phyloP scores from a whole-genome alignment of 2,888 invertebrate genomes.

The Girardia tigrina region DNA sequence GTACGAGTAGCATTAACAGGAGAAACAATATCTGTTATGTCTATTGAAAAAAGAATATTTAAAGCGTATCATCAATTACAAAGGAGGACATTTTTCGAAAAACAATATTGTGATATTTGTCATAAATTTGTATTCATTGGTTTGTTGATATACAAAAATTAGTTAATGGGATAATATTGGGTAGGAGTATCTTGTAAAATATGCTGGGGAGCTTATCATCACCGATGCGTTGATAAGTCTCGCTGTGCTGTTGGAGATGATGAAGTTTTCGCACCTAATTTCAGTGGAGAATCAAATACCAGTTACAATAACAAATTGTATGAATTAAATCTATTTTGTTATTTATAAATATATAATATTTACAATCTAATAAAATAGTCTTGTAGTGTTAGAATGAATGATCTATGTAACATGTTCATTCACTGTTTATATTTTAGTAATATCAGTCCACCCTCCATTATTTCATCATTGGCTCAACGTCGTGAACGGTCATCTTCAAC shows the following conservation, averaged over 20 bases:
- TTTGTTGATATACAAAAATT: conserved; percentile 57
- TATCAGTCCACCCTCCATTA: background rate
- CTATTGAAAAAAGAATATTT: background rate
- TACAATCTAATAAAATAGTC: background rate
- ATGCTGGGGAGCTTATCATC: conserved; percentile 33
- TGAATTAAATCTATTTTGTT: conserved; percentile 1
- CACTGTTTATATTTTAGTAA: conserved; percentile 10
- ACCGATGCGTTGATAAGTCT: conserved; percentile 29
- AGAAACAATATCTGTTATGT: conserved; percentile 28
- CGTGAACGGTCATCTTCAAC: conserved; percentile 83
- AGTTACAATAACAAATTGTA: background rate
- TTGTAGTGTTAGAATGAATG: background rate
- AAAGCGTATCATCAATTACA: conserved; percentile 33
- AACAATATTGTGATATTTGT: conserved; percentile 92
- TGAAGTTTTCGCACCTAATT: background rate
- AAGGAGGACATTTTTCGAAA: conserved; percentile 83
- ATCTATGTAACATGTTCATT: background rate
- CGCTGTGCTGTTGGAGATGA: conserved; percentile 12
- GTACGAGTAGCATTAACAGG: conserved; percentile 31
- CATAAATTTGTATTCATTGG: conserved; percentile 71
- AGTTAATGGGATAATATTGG: background rate
- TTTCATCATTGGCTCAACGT: conserved; percentile 6
- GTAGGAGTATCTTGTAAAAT: conserved; percentile 33
- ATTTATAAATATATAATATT: background rate
- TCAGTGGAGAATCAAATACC: background rate